Evolutionary conservation across 2,113 vertebrate species (phyloP).

Genomic region (Laticauda colubrina): DNA sequence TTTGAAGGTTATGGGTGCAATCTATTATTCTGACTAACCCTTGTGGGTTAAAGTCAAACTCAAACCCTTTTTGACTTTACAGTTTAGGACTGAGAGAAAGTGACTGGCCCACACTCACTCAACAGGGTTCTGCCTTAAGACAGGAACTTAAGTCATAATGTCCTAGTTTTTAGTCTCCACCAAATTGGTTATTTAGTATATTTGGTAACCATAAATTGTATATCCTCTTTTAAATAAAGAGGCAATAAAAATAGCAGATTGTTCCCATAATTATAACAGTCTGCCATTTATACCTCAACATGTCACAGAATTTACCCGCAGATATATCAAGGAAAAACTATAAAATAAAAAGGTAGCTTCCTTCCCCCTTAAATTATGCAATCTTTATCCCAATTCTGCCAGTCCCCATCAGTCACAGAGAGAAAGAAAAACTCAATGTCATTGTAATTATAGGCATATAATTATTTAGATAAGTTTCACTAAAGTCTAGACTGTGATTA

Average conservation of each 20-base stretch:
- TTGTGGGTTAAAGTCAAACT: neutral
- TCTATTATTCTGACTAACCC: neutral
- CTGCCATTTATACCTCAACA: neutral
- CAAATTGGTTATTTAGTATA: neutral
- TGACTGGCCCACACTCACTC: neutral
- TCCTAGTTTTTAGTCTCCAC: neutral
- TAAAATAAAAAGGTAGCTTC: neutral
- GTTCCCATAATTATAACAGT: neutral
- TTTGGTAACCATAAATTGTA: neutral
- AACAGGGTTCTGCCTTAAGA: neutral
- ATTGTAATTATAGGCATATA: neutral
- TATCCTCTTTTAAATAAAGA: neutral
- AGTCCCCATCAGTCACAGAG: neutral
- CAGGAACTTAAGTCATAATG: neutral
- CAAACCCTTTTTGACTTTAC: neutral
- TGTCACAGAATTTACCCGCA: neutral
- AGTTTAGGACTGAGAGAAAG: neutral
- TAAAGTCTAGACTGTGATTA: neutral
- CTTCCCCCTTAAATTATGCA: neutral
- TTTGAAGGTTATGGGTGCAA: neutral
- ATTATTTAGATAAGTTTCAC: neutral
- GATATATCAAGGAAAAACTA: neutral
- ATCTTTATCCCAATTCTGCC: neutral
- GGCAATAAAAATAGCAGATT: neutral
- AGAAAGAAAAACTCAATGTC: neutral